phyloP scores from a whole-genome alignment of 2,888 invertebrate genomes.

The Rhopalosiphum nymphaeae region DNA sequence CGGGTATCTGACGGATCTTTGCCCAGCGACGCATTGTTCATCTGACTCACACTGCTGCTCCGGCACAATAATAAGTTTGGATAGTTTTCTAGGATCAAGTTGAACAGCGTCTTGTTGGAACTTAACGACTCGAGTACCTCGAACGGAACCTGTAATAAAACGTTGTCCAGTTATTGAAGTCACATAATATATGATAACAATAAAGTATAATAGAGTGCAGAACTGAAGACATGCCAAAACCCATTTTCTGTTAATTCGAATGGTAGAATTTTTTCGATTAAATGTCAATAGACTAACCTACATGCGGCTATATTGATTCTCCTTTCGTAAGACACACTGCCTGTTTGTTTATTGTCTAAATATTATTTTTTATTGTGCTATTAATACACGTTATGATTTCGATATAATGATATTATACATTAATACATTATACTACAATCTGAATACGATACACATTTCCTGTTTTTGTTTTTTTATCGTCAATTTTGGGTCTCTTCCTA shows the following conservation, averaged over 20 bases:
- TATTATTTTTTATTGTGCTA: no score
- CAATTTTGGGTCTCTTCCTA: background rate
- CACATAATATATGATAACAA: background rate
- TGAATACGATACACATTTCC: background rate
- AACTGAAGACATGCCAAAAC: background rate
- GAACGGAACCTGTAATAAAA: slow-evolving; percentile 74
- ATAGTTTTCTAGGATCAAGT: slow-evolving; percentile 80
- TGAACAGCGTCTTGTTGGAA: slow-evolving; percentile 78
- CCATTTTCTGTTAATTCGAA: background rate
- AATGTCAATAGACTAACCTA: background rate
- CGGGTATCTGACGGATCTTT: background rate
- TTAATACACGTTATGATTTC: background rate
- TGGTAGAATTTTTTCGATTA: background rate
- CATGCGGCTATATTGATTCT: background rate
- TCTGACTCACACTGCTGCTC: slow-evolving; percentile 76
- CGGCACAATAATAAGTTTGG: slow-evolving; percentile 78
- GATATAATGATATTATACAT: background rate
- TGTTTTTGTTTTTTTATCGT: background rate
- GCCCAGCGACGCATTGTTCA: slow-evolving; percentile 69
- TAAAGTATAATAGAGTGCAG: background rate
- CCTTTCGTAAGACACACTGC: background rate
- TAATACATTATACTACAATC: background rate
- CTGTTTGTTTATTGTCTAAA: background rate
- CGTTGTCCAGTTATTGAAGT: background rate
- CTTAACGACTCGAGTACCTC: slow-evolving; percentile 77